Evolutionary conservation across 2,113 vertebrate species (phyloP), one percentile per base, ranked within the genome.

Genomic region (Gyps fulvus): DNA sequence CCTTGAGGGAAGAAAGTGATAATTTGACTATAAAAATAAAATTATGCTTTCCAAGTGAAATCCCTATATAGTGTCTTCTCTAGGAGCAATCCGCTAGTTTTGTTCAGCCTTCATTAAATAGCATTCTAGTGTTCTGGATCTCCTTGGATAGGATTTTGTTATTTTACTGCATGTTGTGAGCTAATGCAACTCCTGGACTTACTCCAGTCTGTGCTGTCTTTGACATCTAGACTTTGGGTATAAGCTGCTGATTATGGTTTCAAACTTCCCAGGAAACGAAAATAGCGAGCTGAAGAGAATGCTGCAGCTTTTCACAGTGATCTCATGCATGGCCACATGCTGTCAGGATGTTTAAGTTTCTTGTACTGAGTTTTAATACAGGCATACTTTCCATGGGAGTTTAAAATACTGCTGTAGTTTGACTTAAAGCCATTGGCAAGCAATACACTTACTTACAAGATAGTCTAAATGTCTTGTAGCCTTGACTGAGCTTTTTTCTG

Each of bases 301-400:
- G 49, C 50, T 93, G 91, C 49, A 97, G 87, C 78, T 83, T 95
- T 95, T 77, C 66, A 47, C n/a, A 72, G 66, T 95, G 96, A 97
- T 80, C 94, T 96, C 91, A 93, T 93, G 74, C 66, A 36, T 6
- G 67, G 84, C 87, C 94, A 85, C 94, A 93, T 90, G 91, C 93
- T 93, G 88, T 93, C 93, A 94, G 87, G 89, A 80, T 95, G 89
- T 94, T 95, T 83, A 96, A 94, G 70, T 93, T 94, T 93, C 58
- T 97, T 94, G 78, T 90, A 29, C 87, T 70, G 72, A 52, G 36
- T 74, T 96, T 95, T 89, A 96, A 73, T 81, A 63, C 80, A 94
- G 72, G 36, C 71, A 89, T 96, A 89, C 52, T 97, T 95, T 95
- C 91, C 93, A 93, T 50, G 42, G 54, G 81, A 95, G 76, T 84